Percentiles rank a stretch among this genome's conserved stretches.
Evolutionary conservation across 1,140 invertebrate species (phyloP).

Genomic region (Mercenaria mercenaria): DNA sequence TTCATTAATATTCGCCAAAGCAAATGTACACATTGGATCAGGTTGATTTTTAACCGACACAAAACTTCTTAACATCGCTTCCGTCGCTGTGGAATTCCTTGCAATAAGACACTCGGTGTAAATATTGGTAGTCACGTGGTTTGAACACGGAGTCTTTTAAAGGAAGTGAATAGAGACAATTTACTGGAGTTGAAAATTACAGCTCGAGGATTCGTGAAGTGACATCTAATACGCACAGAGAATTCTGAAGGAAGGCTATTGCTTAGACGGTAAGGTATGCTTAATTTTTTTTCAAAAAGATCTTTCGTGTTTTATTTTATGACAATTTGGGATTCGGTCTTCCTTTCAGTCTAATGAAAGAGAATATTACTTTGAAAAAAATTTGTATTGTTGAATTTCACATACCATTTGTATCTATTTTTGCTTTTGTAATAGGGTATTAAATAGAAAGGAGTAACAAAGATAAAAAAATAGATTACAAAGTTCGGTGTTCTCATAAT

Average conservation of each 20-base stretch:
- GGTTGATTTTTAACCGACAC: constrained; percentile 15
- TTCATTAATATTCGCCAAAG: constrained; percentile 12
- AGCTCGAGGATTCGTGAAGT: neutral
- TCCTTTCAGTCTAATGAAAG: too few relatives aligned
- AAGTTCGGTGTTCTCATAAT: too few relatives aligned
- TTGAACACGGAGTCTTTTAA: constrained; percentile 18
- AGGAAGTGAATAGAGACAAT: constrained; percentile 16
- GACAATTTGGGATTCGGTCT: too few relatives aligned
- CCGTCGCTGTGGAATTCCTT: constrained; percentile 8
- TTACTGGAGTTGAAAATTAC: constrained; percentile 36
- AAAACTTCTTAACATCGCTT: constrained; percentile 8
- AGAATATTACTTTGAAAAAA: too few relatives aligned
- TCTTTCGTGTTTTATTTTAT: too few relatives aligned
- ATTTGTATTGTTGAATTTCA: too few relatives aligned
- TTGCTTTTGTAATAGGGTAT: too few relatives aligned
- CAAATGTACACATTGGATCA: constrained; percentile 24
- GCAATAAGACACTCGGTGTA: neutral
- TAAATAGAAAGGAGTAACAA: too few relatives aligned
- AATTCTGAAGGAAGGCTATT: constrained; percentile 1
- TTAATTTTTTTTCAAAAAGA: too few relatives aligned
- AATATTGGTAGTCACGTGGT: constrained; percentile 20
- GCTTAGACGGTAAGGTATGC: neutral
- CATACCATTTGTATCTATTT: too few relatives aligned
- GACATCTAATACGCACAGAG: neutral
- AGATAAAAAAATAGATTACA: too few relatives aligned